A percentile compares a stretch with the other conserved stretches of the same genome.
Conservation (phyloP, 1,140 invertebrate genomes). For the Cydia pomonella region DNA sequence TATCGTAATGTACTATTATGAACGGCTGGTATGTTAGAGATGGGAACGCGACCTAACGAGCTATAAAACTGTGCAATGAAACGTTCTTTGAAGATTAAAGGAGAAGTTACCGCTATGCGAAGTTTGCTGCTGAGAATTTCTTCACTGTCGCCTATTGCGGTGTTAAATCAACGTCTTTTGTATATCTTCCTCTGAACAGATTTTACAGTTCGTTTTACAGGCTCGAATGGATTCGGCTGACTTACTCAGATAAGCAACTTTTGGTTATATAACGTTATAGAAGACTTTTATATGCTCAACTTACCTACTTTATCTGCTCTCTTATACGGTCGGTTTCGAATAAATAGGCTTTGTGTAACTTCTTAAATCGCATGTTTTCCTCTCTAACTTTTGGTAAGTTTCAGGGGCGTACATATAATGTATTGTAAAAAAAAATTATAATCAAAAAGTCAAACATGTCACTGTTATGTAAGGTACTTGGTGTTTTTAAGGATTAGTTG, state of each 20-base stretch:
- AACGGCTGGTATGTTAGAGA: too few relatives aligned
- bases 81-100: not conserved
- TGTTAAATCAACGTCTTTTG: slow-evolving; percentile 27
- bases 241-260: not conserved
- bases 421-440: not conserved
- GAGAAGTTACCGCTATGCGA: not conserved
- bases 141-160: not conserved
- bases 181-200: slow-evolving; percentile 21
- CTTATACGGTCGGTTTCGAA: not conserved
- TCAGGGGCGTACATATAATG: not conserved
- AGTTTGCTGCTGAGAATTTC: slow-evolving; percentile 1
- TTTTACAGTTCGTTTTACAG: not conserved
- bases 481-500: too few relatives aligned
- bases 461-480: too few relatives aligned
- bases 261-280: slow-evolving; percentile 7
- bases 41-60: too few relatives aligned
- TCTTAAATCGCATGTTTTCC: not conserved
- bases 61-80: not conserved
- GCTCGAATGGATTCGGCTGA: not conserved
- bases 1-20: too few relatives aligned
- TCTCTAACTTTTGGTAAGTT: slow-evolving; percentile 1
- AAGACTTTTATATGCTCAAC: not conserved
- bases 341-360: slow-evolving; percentile 21
- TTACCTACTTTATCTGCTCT: not conserved
- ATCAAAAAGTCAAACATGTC: not conserved